Evolutionary conservation across 2,888 invertebrate genomes (phyloP).

Genomic region (Standfussiana lucernea): DNA sequence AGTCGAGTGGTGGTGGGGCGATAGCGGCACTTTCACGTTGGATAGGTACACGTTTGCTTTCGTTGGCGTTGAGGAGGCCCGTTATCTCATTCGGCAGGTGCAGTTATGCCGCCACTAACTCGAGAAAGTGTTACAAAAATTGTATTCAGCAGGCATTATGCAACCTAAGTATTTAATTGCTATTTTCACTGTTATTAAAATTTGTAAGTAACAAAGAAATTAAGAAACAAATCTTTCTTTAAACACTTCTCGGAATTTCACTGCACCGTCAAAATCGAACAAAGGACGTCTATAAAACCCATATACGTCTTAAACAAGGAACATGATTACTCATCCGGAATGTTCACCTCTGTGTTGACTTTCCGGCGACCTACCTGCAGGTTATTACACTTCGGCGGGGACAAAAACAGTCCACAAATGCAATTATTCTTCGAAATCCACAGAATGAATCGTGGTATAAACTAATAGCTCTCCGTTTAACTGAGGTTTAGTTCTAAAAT

Average conservation of each 20-base stretch:
- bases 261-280: conserved; percentile 59
- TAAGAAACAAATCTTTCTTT: conserved; percentile 33
- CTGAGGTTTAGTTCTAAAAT: conserved; percentile 1
- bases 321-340: conserved; percentile 79
- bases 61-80: conserved; percentile 84
- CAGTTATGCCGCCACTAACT: conserved; percentile 77
- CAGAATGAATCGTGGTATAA: conserved; percentile 68
- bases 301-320: conserved; percentile 73
- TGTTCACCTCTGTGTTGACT: conserved; percentile 82
- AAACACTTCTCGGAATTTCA: conserved; percentile 32
- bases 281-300: conserved; percentile 66
- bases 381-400: conserved; percentile 84
- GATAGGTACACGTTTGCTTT: conserved; percentile 88
- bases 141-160: conserved; percentile 81
- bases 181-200: conserved; percentile 49
- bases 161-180: conserved; percentile 69
- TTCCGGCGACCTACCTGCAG: conserved; percentile 86
- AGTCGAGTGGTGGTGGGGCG: conserved; percentile 67
- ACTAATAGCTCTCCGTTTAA: conserved; percentile 65
- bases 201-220: conserved; percentile 17
- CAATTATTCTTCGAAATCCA: conserved; percentile 77
- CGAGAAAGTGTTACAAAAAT: conserved; percentile 88
- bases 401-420: conserved; percentile 81
- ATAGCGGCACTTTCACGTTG: conserved; percentile 86
- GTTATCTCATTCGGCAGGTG: conserved; percentile 90